phyloP scores from a whole-genome alignment of 2,888 invertebrate genomes.

The Eremobia ochroleuca region DNA sequence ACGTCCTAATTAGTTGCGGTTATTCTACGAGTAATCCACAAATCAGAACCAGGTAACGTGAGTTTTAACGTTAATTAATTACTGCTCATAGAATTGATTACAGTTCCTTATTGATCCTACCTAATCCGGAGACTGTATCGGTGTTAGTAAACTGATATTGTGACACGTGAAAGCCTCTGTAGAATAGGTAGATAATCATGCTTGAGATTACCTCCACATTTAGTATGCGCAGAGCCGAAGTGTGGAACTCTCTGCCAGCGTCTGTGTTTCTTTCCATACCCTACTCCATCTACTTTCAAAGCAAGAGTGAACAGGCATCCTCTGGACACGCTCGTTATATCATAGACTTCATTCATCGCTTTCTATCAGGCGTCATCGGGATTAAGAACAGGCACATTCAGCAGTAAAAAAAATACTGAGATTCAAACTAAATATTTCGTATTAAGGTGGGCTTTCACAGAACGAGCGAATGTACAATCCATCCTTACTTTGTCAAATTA shows the following conservation, averaged over 20 bases:
- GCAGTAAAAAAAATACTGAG: not conserved
- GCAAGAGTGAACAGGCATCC: not conserved
- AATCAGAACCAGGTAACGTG: not conserved
- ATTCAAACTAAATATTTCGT: not conserved
- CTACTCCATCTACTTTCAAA: not conserved
- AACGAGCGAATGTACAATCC: not conserved
- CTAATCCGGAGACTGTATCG: no score
- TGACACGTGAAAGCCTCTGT: not conserved
- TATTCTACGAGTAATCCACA: not conserved
- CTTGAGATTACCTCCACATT: not conserved
- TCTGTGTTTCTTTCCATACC: not conserved
- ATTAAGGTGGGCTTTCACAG: not conserved
- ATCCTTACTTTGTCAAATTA: not conserved
- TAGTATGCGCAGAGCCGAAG: not conserved
- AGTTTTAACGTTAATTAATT: conserved; percentile 13
- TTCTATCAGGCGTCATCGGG: not conserved
- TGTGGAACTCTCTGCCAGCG: not conserved
- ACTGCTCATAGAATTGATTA: conserved; percentile 1
- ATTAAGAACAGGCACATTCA: not conserved
- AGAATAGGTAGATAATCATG: not conserved
- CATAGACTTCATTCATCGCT: no score
- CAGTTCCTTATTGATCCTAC: not conserved
- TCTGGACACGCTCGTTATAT: not conserved
- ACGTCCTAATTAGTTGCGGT: not conserved
- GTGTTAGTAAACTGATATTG: not conserved